Percentiles rank a stretch among this genome's conserved stretches.
Conservation (phyloP, 2,113 vertebrate species). For the Crotalus viridis region DNA sequence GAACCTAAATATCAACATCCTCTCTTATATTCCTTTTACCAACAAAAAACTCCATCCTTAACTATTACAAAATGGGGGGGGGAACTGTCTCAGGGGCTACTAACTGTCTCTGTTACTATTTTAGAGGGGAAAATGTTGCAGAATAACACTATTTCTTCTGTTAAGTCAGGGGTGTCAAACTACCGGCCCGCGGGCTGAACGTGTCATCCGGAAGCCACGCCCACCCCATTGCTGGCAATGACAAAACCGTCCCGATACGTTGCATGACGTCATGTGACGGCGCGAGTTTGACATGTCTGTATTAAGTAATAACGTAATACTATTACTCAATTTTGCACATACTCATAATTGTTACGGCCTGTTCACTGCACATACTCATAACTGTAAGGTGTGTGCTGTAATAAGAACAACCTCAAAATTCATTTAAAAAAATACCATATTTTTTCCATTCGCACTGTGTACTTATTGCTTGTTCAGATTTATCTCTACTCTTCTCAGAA, state of each 20-base stretch:
- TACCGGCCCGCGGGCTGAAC: too few species aligned
- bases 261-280: too few species aligned
- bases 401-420: not conserved
- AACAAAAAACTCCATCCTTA: not conserved
- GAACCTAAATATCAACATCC: not conserved
- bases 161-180: not conserved
- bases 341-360: not conserved
- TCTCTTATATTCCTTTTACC: not conserved
- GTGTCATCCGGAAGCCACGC: too few species aligned
- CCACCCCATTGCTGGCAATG: too few species aligned
- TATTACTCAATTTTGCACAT: not conserved
- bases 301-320: not conserved
- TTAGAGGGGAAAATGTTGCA: not conserved
- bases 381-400: not conserved
- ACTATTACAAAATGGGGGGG: not conserved
- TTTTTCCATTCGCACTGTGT: not conserved
- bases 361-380: not conserved
- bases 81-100: not conserved
- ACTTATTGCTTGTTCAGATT: not conserved
- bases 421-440: not conserved
- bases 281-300: too few species aligned
- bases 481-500: not conserved
- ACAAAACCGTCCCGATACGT: too few species aligned
- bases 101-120: not conserved
- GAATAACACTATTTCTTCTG: not conserved